Percentiles rank a stretch among this genome's conserved stretches.
Conservation (phyloP, 1,140 invertebrate species). For the Panagrolaimus sp. region DNA sequence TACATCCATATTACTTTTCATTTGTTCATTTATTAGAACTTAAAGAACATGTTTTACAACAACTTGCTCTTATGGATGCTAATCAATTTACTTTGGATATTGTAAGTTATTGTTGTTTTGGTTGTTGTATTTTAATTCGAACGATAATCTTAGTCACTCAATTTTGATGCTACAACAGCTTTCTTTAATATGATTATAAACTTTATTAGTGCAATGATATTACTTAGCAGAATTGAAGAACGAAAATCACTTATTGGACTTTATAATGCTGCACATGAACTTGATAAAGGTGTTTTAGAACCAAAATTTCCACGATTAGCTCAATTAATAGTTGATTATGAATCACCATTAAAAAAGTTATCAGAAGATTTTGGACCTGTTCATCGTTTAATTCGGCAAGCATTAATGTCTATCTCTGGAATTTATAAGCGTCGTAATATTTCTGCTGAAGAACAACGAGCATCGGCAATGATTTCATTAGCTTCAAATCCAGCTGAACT, state of each 20-base stretch:
- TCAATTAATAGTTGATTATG: constrained; percentile 96
- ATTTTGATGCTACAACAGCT: constrained; percentile 89
- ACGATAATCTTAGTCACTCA: constrained; percentile 67
- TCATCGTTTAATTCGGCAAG: constrained; percentile 75
- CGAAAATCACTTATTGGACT: constrained; percentile 89
- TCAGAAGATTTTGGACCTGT: constrained; percentile 94
- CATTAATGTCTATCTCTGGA: constrained; percentile 76
- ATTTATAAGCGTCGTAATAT: constrained; percentile 83
- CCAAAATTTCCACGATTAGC: constrained; percentile 85
- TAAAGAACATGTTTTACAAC: constrained; percentile 92
- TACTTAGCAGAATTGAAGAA: constrained; percentile 91
- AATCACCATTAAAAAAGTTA: constrained; percentile 86
- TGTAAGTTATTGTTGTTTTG: constrained; percentile 61
- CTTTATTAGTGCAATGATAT: constrained; percentile 85
- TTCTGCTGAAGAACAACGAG: constrained; percentile 82
- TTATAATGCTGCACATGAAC: constrained; percentile 94
- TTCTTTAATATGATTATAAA: constrained; percentile 89
- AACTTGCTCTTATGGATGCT: constrained; percentile 94
- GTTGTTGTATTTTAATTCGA: neutral
- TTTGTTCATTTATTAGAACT: constrained; percentile 98
- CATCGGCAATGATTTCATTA: constrained; percentile 83
- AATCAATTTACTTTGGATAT: constrained; percentile 89
- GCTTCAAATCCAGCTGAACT: constrained; percentile 82
- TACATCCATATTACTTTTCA: constrained; percentile 95
- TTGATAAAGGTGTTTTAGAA: constrained; percentile 78